Evolutionary conservation across 2,888 invertebrate species (phyloP).

Genomic region (Thera obeliscata): DNA sequence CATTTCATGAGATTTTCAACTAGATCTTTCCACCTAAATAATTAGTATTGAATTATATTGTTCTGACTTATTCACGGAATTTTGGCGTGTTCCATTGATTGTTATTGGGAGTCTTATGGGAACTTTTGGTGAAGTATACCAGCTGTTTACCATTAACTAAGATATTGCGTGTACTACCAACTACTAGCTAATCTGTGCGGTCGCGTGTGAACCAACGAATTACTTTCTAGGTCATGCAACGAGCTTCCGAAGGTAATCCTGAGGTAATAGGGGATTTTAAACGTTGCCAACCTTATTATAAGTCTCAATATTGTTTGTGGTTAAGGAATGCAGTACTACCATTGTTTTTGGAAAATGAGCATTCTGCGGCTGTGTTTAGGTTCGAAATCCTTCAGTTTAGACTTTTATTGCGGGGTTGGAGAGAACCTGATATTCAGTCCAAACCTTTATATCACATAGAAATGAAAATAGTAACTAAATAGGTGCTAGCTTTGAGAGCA

Average conservation of each 20-base stretch:
- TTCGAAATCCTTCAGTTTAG: constrained; percentile 6
- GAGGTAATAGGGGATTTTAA: constrained; percentile 7
- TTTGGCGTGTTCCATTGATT: no score
- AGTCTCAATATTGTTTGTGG: constrained; percentile 12
- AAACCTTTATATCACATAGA: neutral
- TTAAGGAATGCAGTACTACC: neutral
- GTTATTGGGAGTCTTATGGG: neutral
- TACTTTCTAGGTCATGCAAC: constrained; percentile 39
- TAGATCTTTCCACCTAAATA: no score
- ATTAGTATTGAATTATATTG: no score
- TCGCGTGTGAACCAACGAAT: constrained; percentile 34
- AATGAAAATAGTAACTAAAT: neutral
- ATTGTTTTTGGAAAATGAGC: constrained; percentile 21
- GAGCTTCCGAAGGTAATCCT: constrained; percentile 21
- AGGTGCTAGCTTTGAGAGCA: no score
- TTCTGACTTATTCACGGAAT: no score
- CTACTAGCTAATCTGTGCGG: constrained; percentile 26
- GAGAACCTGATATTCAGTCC: neutral
- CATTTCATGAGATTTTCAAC: no score
- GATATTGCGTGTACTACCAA: constrained; percentile 31
- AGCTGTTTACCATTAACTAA: constrained; percentile 12
- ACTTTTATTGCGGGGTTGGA: constrained; percentile 4
- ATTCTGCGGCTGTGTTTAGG: constrained; percentile 1
- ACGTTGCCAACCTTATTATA: constrained; percentile 6
- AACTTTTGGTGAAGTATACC: neutral